Percentiles rank a stretch among this genome's conserved stretches.
Conservation (phyloP, 2,113 vertebrate genomes). For the Leptodactylus fuscus region DNA sequence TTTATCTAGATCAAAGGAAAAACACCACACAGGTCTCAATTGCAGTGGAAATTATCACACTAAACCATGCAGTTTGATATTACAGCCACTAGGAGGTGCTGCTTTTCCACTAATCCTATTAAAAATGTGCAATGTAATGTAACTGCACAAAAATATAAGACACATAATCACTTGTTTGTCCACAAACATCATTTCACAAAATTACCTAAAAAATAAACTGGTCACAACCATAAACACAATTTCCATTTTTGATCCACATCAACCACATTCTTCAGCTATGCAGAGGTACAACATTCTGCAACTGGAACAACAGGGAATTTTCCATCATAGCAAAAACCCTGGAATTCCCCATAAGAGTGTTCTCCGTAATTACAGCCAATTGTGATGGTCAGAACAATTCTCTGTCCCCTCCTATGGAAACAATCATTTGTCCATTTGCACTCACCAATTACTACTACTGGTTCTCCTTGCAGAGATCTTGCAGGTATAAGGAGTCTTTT, state of each 20-base stretch:
- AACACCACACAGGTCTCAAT: too few species aligned
- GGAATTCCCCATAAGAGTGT: background rate
- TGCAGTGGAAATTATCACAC: background rate
- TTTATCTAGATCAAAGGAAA: constrained; percentile 74
- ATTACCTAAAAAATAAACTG: too few species aligned
- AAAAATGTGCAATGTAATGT: background rate
- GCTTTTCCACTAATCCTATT: background rate
- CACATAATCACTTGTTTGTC: background rate
- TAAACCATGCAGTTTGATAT: background rate
- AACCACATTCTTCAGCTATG: too few species aligned
- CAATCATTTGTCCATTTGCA: background rate
- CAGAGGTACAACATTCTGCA: too few species aligned
- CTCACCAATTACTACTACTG: too few species aligned
- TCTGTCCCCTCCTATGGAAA: background rate
- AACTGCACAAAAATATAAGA: background rate
- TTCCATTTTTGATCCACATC: too few species aligned
- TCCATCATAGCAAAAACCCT: background rate
- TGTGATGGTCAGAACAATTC: too few species aligned
- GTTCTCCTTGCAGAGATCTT: too few species aligned
- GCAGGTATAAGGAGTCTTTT: too few species aligned
- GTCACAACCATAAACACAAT: too few species aligned
- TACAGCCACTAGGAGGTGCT: background rate
- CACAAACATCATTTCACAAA: background rate
- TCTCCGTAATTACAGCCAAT: background rate
- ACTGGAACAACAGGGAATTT: background rate